A percentile compares a stretch with the other conserved stretches of the same genome.
These are phyloP conservation scores for Chloroceryle aenea DNA, from an alignment of 2,113 vertebrate genomes.

Conservation along the genomic window DNA sequence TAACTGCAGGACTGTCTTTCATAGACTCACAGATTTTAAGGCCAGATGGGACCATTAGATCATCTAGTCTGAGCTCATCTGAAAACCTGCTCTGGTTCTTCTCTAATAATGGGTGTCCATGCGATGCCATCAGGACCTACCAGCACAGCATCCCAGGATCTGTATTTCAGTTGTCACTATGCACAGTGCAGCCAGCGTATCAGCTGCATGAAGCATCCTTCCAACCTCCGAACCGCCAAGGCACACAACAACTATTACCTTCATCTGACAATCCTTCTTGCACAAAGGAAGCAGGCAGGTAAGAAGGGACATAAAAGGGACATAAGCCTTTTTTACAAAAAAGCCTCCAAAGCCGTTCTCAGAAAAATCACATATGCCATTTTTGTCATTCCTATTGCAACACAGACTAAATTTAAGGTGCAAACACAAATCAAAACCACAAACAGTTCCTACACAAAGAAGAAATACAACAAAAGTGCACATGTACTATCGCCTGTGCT, in stretches of 20 bases:
- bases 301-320: not conserved
- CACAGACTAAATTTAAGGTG: not conserved
- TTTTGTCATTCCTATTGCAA: not conserved
- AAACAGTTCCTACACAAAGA: not conserved
- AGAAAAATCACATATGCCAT: not conserved
- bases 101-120: constrained; percentile 71
- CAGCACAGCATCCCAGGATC: constrained; percentile 72
- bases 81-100: constrained; percentile 74
- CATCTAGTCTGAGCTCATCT: constrained; percentile 74
- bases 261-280: not conserved
- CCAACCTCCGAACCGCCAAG: not conserved
- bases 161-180: constrained; percentile 63
- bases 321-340: not conserved
- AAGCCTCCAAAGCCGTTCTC: not conserved
- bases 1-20: constrained; percentile 70
- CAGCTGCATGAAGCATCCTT: constrained; percentile 60
- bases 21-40: constrained; percentile 74
- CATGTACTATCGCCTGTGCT: not conserved
- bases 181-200: constrained; percentile 65
- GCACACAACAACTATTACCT: not conserved
- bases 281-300: constrained; percentile 9
- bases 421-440: not conserved
- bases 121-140: constrained; percentile 70
- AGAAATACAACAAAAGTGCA: not conserved
- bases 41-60: constrained; percentile 73